Evolutionary conservation across 2,113 vertebrate species (phyloP).

Genomic region (Nematolebias whitei): DNA sequence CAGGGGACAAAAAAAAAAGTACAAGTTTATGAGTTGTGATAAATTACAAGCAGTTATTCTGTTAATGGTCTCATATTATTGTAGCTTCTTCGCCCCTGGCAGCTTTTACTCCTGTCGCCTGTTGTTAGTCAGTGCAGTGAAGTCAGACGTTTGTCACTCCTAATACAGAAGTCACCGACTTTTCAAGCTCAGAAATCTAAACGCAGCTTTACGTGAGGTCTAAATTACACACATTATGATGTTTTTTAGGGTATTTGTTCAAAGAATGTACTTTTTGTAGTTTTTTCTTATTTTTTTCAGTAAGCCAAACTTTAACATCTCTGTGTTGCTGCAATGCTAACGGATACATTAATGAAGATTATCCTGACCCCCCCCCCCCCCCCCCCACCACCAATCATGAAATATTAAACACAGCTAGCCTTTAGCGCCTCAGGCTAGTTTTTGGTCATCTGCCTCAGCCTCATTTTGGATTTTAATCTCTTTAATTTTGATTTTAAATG

Average conservation of each 20-base stretch:
- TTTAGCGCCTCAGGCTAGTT: slow-evolving; percentile 3
- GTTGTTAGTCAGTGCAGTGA: not conserved
- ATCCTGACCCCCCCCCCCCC: too few species aligned
- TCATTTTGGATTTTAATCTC: slow-evolving; percentile 12
- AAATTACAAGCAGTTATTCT: slow-evolving; percentile 22
- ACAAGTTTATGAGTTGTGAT: slow-evolving; percentile 5
- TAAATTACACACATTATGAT: not conserved
- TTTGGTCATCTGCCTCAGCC: not conserved
- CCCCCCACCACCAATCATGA: not conserved
- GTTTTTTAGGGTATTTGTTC: slow-evolving; percentile 2
- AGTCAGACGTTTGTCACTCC: slow-evolving; percentile 7
- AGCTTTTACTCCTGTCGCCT: not conserved
- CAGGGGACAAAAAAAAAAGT: slow-evolving; percentile 4
- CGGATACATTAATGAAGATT: not conserved
- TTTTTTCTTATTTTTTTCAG: too few species aligned
- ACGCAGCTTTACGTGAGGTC: slow-evolving; percentile 2
- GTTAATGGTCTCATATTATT: slow-evolving; percentile 17
- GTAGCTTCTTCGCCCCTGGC: not conserved
- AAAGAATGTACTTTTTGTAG: not conserved
- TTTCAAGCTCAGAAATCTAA: not conserved
- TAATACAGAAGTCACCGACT: slow-evolving; percentile 17
- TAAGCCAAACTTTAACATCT: not conserved
- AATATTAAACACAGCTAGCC: not conserved
- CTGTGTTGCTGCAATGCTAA: not conserved
- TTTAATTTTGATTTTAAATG: slow-evolving; percentile 1